These are phyloP conservation scores for Poecilus cupreus DNA, from an alignment of 2,888 invertebrate species.

Conservation along the genomic window DNA sequence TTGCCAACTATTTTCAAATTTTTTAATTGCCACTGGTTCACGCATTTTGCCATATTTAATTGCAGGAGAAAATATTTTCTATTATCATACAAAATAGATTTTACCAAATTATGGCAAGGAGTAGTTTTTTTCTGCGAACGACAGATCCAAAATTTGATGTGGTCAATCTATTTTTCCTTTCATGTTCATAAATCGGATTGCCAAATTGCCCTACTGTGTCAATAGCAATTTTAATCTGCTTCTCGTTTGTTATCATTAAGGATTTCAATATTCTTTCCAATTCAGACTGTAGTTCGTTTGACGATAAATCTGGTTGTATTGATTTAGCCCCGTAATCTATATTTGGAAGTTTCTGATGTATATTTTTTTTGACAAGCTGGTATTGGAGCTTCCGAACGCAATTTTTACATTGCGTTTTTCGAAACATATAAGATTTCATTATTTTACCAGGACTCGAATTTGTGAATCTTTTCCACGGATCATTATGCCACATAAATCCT, in stretches of 20 bases:
- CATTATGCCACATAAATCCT: not conserved
- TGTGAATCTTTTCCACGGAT: no score
- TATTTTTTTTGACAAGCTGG: no score
- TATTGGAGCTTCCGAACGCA: not conserved
- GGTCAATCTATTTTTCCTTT: slow-evolving; percentile 36
- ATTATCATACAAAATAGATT: slow-evolving; percentile 38
- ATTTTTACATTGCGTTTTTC: not conserved
- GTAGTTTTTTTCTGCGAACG: slow-evolving; percentile 28
- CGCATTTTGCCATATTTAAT: slow-evolving; percentile 1
- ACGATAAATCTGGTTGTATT: not conserved
- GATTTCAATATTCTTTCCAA: not conserved
- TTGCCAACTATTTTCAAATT: not conserved
- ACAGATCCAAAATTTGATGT: slow-evolving; percentile 55
- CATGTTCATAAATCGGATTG: slow-evolving; percentile 24
- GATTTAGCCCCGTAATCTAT: slow-evolving; percentile 21
- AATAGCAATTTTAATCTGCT: not conserved
- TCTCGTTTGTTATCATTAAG: not conserved
- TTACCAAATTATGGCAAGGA: slow-evolving; percentile 48
- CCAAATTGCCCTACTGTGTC: slow-evolving; percentile 39
- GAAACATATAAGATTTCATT: no score
- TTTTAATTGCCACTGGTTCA: not conserved
- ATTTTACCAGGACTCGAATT: no score
- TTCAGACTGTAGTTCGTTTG: not conserved
- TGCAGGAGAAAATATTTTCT: slow-evolving; percentile 12
- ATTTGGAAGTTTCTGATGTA: no score